Conservation (phyloP, 2,113 vertebrate genomes). For the Xyrauchen texanus region DNA sequence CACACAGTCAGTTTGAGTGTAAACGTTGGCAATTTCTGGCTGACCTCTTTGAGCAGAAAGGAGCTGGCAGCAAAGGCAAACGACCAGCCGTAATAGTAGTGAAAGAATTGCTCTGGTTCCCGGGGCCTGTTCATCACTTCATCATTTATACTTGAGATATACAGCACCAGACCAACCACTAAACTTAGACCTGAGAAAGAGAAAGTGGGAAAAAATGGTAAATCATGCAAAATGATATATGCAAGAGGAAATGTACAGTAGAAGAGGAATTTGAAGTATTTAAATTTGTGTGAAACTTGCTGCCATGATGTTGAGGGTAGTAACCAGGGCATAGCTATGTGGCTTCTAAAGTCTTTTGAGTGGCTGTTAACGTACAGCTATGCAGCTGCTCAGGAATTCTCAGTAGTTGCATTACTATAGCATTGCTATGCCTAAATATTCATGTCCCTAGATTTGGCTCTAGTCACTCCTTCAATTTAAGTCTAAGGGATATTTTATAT, state of each 20-base stretch:
- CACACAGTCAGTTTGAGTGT: too few species aligned
- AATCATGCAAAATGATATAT: background rate
- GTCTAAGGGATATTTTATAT: too few species aligned
- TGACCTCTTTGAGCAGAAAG: constrained; percentile 87
- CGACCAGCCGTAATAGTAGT: constrained; percentile 88
- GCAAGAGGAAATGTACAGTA: too few species aligned
- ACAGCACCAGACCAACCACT: constrained; percentile 80
- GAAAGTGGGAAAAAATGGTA: background rate
- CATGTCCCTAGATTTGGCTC: too few species aligned
- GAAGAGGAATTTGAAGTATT: too few species aligned
- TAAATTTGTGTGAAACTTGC: too few species aligned
- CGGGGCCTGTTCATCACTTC: constrained; percentile 87
- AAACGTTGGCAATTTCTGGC: background rate
- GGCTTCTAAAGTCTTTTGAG: background rate
- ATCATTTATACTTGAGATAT: constrained; percentile 90
- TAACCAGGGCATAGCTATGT: background rate
- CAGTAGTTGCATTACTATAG: too few species aligned
- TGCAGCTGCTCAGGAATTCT: too few species aligned
- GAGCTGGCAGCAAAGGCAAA: constrained; percentile 88
- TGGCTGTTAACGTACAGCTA: too few species aligned
- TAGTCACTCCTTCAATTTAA: too few species aligned
- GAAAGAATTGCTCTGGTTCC: constrained; percentile 82
- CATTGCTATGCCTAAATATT: too few species aligned
- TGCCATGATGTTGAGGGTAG: background rate
- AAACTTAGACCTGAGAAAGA: constrained; percentile 45